Base-by-base conservation (phyloP, 1,140 invertebrate species). In the Episyrphus balteatus region DNA sequence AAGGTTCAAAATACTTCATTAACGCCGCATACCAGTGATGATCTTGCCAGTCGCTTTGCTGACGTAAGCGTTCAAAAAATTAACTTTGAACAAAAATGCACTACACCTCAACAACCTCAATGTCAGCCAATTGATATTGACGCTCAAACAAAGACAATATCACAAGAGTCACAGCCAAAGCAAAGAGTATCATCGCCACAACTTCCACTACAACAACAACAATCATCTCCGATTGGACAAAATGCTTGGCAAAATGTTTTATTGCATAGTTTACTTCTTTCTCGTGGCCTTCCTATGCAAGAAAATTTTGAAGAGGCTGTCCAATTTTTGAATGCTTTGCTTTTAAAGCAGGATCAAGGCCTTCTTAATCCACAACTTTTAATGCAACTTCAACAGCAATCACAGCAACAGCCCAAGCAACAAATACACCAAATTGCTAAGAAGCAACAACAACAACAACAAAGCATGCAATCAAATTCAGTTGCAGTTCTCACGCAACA, bases 281-380 rank as follows among this genome's bases (percentile, higher is more conserved):
- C 21, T 8, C 3, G 21, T 5, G 8, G 21, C 21, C 21, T 26
- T 26, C 10, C 36, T n/a, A 37, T 37, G 36, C 36, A 17, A 26
- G 3, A 26, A 26, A 26, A 26, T 26, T 26, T 26, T 8, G 21
- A 26, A 8, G 21, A 26, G 8, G 21, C 21, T 8, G 3, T 26
- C 8, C 3, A 26, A 8, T 5, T 26, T 26, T 26, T 26, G 3
- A 26, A 77, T 53, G 69, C 70, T 45, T 65, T 79, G 55, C 73
- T 77, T 57, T 71, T 63, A 51, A 56, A 62, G 36, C 50, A 53
- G 21, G 52, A 52, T 26, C 54, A 5, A 26, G 21, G 8, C 21
- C 8, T 26, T 5, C 21, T 26, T 26, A 26, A 26, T 26, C 21
- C 21, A 5, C 21, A 58, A 44, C 45, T 48, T 30, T 26, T 57